These are phyloP conservation scores for Drosophila rufa DNA, from an alignment of 1,140 invertebrate species.

Conservation along the genomic window DNA sequence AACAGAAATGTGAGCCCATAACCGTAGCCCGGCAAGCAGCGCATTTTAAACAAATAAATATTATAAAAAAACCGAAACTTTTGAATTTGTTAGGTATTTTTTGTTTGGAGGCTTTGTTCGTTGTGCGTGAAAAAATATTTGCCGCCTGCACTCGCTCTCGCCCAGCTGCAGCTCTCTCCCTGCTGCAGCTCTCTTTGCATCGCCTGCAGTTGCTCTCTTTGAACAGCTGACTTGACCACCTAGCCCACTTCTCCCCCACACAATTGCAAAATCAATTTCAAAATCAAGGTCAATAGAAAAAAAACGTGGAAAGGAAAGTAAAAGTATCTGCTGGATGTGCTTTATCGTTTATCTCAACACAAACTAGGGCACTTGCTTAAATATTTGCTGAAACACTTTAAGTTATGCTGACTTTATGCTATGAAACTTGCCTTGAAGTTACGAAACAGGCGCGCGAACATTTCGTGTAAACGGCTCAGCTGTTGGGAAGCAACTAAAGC, in stretches of 20 bases:
- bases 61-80: neutral
- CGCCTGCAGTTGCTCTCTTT: constrained; percentile 17
- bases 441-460: constrained; percentile 73
- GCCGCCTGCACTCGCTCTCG: constrained; percentile 12
- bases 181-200: constrained; percentile 15
- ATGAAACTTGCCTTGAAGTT: constrained; percentile 73
- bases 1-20: constrained; percentile 71
- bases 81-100: neutral
- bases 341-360: neutral
- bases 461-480: constrained; percentile 48
- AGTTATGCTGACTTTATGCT: neutral
- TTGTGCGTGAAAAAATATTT: constrained; percentile 7
- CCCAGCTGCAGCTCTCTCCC: neutral
- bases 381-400: neutral
- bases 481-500: constrained; percentile 66
- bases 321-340: constrained; percentile 1
- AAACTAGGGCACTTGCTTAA: neutral
- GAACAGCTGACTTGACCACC: constrained; percentile 33
- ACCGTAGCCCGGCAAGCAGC: constrained; percentile 64
- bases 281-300: constrained; percentile 43
- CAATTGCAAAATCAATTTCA: constrained; percentile 38
- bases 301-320: constrained; percentile 22
- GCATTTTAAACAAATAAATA: constrained; percentile 47
- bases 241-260: neutral
- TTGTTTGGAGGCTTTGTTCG: constrained; percentile 17